Conservation (phyloP, 2,888 invertebrate genomes). For the Cephalotes varians region DNA sequence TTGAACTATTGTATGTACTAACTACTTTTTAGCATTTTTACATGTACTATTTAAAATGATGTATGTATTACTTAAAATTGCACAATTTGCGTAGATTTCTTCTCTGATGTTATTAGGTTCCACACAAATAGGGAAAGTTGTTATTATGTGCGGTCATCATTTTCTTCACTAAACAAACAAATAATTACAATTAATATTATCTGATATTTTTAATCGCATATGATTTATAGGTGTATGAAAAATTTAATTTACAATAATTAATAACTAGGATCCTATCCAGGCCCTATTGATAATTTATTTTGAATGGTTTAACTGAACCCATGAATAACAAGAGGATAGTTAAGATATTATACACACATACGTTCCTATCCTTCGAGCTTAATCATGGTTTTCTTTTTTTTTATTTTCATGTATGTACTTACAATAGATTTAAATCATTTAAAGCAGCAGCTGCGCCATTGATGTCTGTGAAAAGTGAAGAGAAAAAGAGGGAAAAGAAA, state of each 20-base stretch:
- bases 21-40: slow-evolving; percentile 22
- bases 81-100: slow-evolving; percentile 5
- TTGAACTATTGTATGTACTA: background rate
- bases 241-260: background rate
- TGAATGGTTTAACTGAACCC: background rate
- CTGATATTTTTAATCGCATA: background rate
- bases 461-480: slow-evolving; percentile 91
- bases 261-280: no score
- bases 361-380: background rate
- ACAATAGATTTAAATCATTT: slow-evolving; percentile 73
- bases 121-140: background rate
- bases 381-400: background rate
- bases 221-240: background rate
- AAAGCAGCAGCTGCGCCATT: slow-evolving; percentile 58
- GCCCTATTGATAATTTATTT: background rate
- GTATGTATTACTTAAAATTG: slow-evolving; percentile 21
- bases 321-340: slow-evolving; percentile 46
- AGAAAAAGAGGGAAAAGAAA: slow-evolving; percentile 86
- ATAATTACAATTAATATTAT: background rate
- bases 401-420: slow-evolving; percentile 58
- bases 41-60: slow-evolving; percentile 4
- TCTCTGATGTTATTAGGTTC: slow-evolving; percentile 9
- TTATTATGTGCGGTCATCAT: slow-evolving; percentile 58
- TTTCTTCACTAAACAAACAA: slow-evolving; percentile 60
- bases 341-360: slow-evolving; percentile 34